Evolutionary conservation across 1,140 invertebrate genomes (phyloP), one percentile per base, ranked within the genome.

Genomic region (Tetranychus urticae): DNA sequence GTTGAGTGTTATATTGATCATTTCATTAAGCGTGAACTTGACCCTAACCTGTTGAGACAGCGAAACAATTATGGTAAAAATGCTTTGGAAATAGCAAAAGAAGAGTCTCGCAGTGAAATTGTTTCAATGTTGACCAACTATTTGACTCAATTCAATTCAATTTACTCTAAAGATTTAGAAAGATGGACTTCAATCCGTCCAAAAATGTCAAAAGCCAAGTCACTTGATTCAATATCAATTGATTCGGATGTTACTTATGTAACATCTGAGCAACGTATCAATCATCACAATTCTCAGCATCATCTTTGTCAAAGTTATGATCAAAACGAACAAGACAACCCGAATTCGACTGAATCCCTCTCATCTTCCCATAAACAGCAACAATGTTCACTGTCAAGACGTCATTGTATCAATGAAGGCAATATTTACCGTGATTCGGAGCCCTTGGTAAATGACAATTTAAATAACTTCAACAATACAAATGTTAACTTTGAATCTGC

Each of bases 1-100:
- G 57, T 67, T 1, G 36, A 56, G 14, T 36, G 58, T 2, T 61
- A 66, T 14, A 33, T 68, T 23, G 62, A 61, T 3, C 12, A 61
- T 52, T 64, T 60, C 50, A 36, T 56, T 8, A 39, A 14, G 36
- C 37, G 34, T 4, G 55, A 39, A 37, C 14, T 56, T 34, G 55
- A 56, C 36, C 33, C 55, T 31, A 56, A 36, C 8, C 34, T 56
- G 2, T 36, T 56, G 34, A 35, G 55, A 39, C 55, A 56, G 36
- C 3, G 55, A 39, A 56, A 56, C 33, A 56, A 37, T 39, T 36
- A 56, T 3, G 55, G 55, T 3, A 56, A 56, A 56, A 56, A 35
- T 36, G 55, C 55, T 10, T 33, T 56, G 2, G 55, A 56, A 56
- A 36, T 56, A 10, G 55, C 55, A 14, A 56, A 56, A 36, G 55